Evolutionary conservation across 2,888 invertebrate genomes (phyloP), one percentile per base, ranked within the genome.

Genomic region (Ganaspis brasiliensis): DNA sequence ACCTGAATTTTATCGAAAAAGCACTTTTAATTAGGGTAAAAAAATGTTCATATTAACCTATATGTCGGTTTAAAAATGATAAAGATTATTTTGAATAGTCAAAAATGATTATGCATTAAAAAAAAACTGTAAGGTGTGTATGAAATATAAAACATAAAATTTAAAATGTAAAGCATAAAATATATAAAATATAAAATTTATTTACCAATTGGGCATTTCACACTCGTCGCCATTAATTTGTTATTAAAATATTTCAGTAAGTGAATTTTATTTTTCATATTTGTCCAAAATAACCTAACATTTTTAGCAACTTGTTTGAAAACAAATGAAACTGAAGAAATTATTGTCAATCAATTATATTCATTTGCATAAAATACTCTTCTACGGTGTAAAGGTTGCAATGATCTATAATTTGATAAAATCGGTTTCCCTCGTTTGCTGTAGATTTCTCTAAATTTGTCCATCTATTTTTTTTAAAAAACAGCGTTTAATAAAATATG

Each of bases 391-490:
- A 90, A 85, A 1, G 92, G 92, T 86, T 94, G 93, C 1, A 93
- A 87, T 0, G 92, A 89, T 77, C 94, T 92, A 81, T 89, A 94
- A 87, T 94, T 95, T n/a, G 92, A 85, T 9, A 92, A 80, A 45
- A 94, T 92, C 0, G 92, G 93, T 72, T 93, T 92, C 26, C 87
- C 89, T 63, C 90, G 87, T 4, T 85, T 70, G 74, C 94, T 92
- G 87, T 93, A 92, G 12, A 95, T 84, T 59, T 90, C 92, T 26
- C 94, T 92, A 77, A 95, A 94, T 77, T 92, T 89, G 73, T 92
- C 92, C 84, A 94, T 91, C 95, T 95, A 24, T 67, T 24, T 9
- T n/a, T 16, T 0, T 16, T 1, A 14, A 45, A 9, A 49, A 16
- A 49, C 1, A 0, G n/a, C 3, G 6, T n/a, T n/a, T n/a, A 49